phyloP scores from a whole-genome alignment of 2,888 invertebrate species.

The Aphodius granarius region DNA sequence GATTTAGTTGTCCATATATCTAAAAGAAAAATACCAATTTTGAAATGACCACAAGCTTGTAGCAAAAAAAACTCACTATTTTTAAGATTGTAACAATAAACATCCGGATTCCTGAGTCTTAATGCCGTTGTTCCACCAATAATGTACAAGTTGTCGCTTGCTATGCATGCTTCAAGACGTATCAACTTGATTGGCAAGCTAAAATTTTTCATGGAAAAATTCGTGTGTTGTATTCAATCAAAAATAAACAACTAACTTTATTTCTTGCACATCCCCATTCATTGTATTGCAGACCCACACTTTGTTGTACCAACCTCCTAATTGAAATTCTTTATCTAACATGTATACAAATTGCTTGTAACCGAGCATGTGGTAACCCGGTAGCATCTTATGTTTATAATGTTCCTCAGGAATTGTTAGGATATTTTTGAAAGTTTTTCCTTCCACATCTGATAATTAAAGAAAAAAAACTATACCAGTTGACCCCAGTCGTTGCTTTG shows the following conservation, averaged over 20 bases:
- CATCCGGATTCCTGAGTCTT: conserved; percentile 46
- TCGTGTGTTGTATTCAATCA: no score
- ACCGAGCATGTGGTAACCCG: conserved; percentile 35
- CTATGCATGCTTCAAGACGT: conserved; percentile 48
- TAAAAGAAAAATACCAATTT: conserved; percentile 27
- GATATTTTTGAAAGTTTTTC: conserved; percentile 26
- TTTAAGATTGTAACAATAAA: conserved; percentile 47
- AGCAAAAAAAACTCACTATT: conserved; percentile 36
- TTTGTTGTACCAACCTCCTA: conserved; percentile 48
- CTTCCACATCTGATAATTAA: conserved; percentile 24
- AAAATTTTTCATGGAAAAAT: conserved; percentile 18
- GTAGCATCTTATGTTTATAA: conserved; percentile 23
- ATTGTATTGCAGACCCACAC: conserved; percentile 47
- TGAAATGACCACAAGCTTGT: no score
- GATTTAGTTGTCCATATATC: conserved; percentile 45
- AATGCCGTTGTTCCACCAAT: conserved; percentile 47
- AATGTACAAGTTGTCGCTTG: conserved; percentile 45
- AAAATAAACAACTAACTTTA: conserved; percentile 34
- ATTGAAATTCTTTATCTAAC: conserved; percentile 48
- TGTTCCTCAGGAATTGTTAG: conserved; percentile 34
- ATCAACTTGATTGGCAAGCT: conserved; percentile 45
- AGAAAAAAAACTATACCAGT: no score
- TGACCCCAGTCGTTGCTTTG: no score
- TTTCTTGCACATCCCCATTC: conserved; percentile 44
- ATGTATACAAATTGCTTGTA: conserved; percentile 48